These are phyloP conservation scores for Altica lythri DNA, from an alignment of 2,888 invertebrate genomes.

Conservation along the genomic window DNA sequence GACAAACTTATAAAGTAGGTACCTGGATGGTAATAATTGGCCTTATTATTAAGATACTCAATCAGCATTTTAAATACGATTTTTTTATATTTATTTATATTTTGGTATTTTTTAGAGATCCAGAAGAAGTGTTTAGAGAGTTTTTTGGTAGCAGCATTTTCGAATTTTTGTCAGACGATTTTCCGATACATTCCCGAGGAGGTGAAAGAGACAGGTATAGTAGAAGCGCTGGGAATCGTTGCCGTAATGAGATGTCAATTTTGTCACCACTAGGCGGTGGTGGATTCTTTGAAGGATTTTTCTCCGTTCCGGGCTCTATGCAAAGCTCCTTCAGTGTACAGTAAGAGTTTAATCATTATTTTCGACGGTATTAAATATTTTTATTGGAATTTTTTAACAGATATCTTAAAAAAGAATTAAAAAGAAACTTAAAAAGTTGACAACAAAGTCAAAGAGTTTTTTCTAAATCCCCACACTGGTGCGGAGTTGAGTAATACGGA, in stretches of 20 bases:
- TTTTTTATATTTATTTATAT: not conserved
- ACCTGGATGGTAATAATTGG: too few species aligned
- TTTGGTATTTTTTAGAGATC: constrained; percentile 26
- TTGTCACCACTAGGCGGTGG: constrained; percentile 18
- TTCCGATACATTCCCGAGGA: not conserved
- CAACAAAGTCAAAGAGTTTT: too few species aligned
- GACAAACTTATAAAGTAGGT: too few species aligned
- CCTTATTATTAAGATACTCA: too few species aligned
- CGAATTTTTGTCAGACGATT: constrained; percentile 22
- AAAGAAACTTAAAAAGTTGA: too few species aligned
- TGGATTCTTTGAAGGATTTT: constrained; percentile 22
- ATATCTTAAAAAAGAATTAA: too few species aligned
- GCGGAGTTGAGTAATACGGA: too few species aligned
- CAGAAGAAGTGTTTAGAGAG: constrained; percentile 34
- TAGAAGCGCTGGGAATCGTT: not conserved
- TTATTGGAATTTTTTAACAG: too few species aligned
- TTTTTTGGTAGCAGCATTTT: constrained; percentile 31
- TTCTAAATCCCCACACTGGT: too few species aligned
- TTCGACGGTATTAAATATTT: too few species aligned
- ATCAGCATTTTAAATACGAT: too few species aligned
- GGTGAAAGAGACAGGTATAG: constrained; percentile 1
- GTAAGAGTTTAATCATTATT: not conserved
- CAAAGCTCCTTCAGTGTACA: constrained; percentile 22
- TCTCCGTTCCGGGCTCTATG: constrained; percentile 20
- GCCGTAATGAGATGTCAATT: constrained; percentile 6